Base-by-base conservation (phyloP, 2,797 vertebrate genomes). In the Holocentrus rufus region DNA sequence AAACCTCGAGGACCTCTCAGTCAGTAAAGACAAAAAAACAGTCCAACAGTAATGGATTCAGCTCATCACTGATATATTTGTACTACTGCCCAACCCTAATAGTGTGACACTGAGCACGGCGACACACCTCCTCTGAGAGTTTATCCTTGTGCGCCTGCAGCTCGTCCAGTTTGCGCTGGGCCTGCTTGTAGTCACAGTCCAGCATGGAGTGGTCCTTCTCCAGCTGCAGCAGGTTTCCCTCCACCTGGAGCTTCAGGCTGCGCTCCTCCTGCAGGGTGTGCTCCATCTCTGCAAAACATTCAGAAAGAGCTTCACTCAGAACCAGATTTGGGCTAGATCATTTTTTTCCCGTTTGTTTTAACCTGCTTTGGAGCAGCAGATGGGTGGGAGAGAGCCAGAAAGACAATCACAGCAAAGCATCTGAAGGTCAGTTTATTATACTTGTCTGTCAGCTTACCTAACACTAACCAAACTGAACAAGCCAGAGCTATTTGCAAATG, bases 141-240 rank as follows among this genome's bases (percentile, higher is more conserved):
- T 93, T 93, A 74, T 96, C 94, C 82, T 97, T 98, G 52, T 96
- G 95, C 1, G 86, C 86, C 34, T 94, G 93, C 47, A 98, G 92
- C 83, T 98, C 95, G 0, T 95, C 94, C 79, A 96, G 89, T 80
- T 94, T 96, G 68, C 96, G 92, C 74, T 95, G 95, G 0, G 94
- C 93, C 88, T 98, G 97, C 78, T 97, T 99, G 86, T 96, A 94
- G 88, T 99, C 97, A 27, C 96, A 96, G 90, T 98, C 96, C 84
- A 98, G 85, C 90, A 97, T 93, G 7, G 96, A 98, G 82, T 95
- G 94, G 50, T 94, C 94, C 80, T 98, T 99, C 93, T 98, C 95
- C 31, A 95, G 92, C 79, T 97, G 95, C 83, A 99, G 88, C 85
- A 98, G 82, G 23, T 91, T 89, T 68, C 92, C 95, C 89, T 99